Base-by-base conservation (phyloP, 2,797 vertebrate genomes). In the Rhinatrema bivittatum region DNA sequence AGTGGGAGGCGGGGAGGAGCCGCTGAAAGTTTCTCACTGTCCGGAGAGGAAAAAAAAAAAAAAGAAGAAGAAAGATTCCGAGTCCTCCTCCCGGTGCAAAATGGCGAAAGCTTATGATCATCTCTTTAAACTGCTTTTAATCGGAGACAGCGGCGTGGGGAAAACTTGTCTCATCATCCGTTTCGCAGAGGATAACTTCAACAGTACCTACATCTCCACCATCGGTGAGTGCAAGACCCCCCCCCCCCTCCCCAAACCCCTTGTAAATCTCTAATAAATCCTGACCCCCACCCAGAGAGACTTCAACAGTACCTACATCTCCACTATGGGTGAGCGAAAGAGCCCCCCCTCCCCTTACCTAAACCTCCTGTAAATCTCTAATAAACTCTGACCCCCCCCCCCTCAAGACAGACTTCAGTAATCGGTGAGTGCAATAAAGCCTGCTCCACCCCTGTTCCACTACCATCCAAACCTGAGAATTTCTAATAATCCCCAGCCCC, bases 51-150 rank as follows among this genome's bases (percentile, higher is more conserved):
- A n/a, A n/a, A 20, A 7, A 7, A 7, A 20, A 7, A 20, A 20
- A 6, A 19, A 7, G 7, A 20, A 7, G 19, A 20, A n/a, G n/a
- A n/a, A n/a, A n/a, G n/a, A n/a, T n/a, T n/a, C n/a, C n/a, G n/a
- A n/a, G n/a, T n/a, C 19, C 20, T n/a, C 16, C 15, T n/a, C 24
- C 17, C 10, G 16, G 8, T 22, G 14, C 30, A 64, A 41, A 48
- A 96, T 95, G 93, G 92, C 93, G 74, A 94, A 96, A 77, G 91
- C 93, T 59, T 97, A 97, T 60, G 93, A 97, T 76, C 91, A 93
- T 62, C 90, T 97, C 46, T 97, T 88, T 80, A 97, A 97, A 57
- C 36, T 97, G 58, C 62, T 97, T 32, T 87, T 97, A 20, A 95
- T 97, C 66, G 94, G 93, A 35, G 94, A 97, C 79, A 95, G 91